Percentiles rank a stretch among this genome's conserved stretches.
Evolutionary conservation across 2,888 invertebrate genomes (phyloP).

Genomic region (Drosophila setosimentum): DNA sequence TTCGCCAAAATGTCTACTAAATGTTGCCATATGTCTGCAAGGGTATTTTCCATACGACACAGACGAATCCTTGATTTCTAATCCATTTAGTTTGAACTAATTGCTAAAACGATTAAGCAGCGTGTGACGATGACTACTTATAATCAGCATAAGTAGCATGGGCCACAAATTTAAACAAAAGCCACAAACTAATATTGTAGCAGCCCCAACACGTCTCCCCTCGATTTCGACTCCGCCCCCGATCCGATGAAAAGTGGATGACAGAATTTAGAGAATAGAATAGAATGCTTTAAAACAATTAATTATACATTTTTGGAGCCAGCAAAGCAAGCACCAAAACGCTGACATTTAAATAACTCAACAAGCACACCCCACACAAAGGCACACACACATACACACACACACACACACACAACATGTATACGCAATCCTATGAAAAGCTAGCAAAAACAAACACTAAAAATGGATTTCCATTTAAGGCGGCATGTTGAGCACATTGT

Average conservation of each 20-base stretch:
- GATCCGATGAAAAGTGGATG: constrained; percentile 38
- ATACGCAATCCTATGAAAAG: constrained; percentile 40
- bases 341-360: constrained; percentile 76
- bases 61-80: background rate
- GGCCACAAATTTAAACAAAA: constrained; percentile 41
- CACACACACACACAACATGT: background rate
- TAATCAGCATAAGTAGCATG: constrained; percentile 35
- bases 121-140: constrained; percentile 44
- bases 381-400: constrained; percentile 8
- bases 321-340: constrained; percentile 44
- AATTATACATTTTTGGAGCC: constrained; percentile 65
- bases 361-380: constrained; percentile 11
- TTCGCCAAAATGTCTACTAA: background rate
- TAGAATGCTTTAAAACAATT: constrained; percentile 74
- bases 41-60: background rate
- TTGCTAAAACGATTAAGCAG: constrained; percentile 60
- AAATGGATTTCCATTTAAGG: constrained; percentile 82
- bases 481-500: constrained; percentile 83
- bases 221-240: background rate
- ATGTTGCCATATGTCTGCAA: background rate
- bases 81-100: constrained; percentile 42
- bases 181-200: constrained; percentile 66
- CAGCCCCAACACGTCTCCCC: background rate
- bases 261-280: constrained; percentile 36
- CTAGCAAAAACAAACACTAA: constrained; percentile 66